phyloP scores from a whole-genome alignment of 2,797 vertebrate genomes.

The Eutrigla gurnardus region DNA sequence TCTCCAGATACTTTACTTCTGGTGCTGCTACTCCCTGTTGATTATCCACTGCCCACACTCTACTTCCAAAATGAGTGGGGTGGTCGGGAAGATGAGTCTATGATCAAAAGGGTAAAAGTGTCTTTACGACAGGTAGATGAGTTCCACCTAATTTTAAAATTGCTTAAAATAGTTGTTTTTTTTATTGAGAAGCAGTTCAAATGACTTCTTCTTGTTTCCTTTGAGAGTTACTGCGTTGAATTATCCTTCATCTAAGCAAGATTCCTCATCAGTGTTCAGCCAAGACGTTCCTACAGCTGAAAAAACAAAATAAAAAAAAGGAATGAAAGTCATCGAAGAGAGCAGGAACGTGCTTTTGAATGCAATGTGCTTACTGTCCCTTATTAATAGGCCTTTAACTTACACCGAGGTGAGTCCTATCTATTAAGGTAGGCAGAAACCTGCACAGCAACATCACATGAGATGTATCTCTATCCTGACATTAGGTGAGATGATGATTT shows the following conservation, averaged over 20 bases:
- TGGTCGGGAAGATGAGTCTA: slow-evolving; percentile 64
- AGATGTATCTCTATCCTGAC: not conserved
- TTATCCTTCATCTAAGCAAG: slow-evolving; percentile 76
- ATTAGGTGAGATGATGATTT: not conserved
- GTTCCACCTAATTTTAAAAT: slow-evolving; percentile 72
- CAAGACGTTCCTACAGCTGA: slow-evolving; percentile 75
- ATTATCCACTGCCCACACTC: slow-evolving; percentile 79
- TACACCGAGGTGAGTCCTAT: not conserved
- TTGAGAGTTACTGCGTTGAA: slow-evolving; percentile 72
- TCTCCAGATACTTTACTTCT: slow-evolving; percentile 72
- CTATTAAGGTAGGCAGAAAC: not conserved
- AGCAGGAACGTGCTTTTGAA: slow-evolving; percentile 1
- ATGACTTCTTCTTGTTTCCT: slow-evolving; percentile 73
- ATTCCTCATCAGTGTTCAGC: slow-evolving; percentile 77
- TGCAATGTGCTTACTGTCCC: not conserved
- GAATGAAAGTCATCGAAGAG: slow-evolving; percentile 66
- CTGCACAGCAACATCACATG: slow-evolving; percentile 7
- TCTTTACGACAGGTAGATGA: slow-evolving; percentile 64
- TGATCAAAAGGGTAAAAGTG: slow-evolving; percentile 60
- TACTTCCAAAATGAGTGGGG: slow-evolving; percentile 79
- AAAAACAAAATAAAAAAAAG: slow-evolving; percentile 71
- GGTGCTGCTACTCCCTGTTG: slow-evolving; percentile 76
- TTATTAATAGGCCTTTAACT: not conserved
- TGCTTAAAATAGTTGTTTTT: slow-evolving; percentile 52
- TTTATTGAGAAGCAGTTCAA: slow-evolving; percentile 73